Percentiles rank a stretch among this genome's conserved stretches.
phyloP scores from a whole-genome alignment of 2,797 vertebrate species.

The Cuniculus paca region DNA sequence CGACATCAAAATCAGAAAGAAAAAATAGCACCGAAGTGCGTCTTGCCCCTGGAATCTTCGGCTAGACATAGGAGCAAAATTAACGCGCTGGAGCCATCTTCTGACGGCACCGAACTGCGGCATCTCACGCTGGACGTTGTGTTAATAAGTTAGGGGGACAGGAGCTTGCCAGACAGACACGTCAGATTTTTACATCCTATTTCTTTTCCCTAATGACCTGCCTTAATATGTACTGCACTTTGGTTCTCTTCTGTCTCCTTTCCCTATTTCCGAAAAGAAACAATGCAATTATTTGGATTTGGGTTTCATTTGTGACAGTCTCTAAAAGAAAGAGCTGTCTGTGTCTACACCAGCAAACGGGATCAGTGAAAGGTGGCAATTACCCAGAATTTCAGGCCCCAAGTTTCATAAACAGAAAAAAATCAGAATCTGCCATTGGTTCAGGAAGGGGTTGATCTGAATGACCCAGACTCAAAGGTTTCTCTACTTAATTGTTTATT shows the following conservation, averaged over 20 bases:
- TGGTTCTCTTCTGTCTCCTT: slow-evolving; percentile 62
- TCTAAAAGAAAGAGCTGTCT: slow-evolving; percentile 67
- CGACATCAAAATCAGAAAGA: slow-evolving; percentile 83
- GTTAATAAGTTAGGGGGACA: slow-evolving; percentile 82
- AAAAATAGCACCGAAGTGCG: slow-evolving; percentile 84
- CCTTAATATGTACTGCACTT: slow-evolving; percentile 69
- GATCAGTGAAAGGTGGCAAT: slow-evolving; percentile 49
- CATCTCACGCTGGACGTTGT: slow-evolving; percentile 82
- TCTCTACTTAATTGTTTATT: slow-evolving; percentile 38
- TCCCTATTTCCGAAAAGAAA: slow-evolving; percentile 67
- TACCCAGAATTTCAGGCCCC: slow-evolving; percentile 70
- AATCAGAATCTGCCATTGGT: not conserved
- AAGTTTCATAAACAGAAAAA: slow-evolving; percentile 60
- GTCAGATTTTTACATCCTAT: slow-evolving; percentile 81
- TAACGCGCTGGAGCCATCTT: slow-evolving; percentile 97
- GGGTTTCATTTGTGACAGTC: slow-evolving; percentile 68
- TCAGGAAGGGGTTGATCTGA: not conserved
- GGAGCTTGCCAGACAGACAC: slow-evolving; percentile 65
- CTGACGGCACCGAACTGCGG: slow-evolving; percentile 94
- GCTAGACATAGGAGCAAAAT: slow-evolving; percentile 91
- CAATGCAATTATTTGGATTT: slow-evolving; percentile 69
- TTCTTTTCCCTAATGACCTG: slow-evolving; percentile 82
- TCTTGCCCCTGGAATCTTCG: slow-evolving; percentile 87
- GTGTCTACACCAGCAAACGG: slow-evolving; percentile 55
- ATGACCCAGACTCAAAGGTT: slow-evolving; percentile 3